Percentiles rank a stretch among this genome's conserved stretches.
phyloP scores from a whole-genome alignment of 1,140 invertebrate species.

The Neuroterus valhalla region DNA sequence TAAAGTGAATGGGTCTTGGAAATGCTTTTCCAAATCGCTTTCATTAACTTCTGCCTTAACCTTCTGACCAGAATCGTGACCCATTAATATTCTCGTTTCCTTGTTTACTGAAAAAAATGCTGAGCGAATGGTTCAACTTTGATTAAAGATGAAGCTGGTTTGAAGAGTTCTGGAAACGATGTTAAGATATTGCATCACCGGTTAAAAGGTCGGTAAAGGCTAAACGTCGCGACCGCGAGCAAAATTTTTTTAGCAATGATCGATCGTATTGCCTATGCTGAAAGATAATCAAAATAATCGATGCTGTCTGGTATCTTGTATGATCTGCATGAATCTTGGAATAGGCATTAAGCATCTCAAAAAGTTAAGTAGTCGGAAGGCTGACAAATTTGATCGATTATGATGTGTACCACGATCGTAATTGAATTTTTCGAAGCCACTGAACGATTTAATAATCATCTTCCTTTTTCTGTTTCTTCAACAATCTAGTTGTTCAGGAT shows the following conservation, averaged over 20 bases:
- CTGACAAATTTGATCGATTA: slow-evolving; percentile 41
- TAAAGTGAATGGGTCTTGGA: slow-evolving; percentile 14
- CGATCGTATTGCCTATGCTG: background rate
- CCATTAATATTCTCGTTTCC: background rate
- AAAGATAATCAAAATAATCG: background rate
- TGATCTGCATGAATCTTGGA: slow-evolving; percentile 49
- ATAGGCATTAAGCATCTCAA: slow-evolving; percentile 47
- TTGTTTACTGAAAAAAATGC: too few species aligned
- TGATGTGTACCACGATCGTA: slow-evolving; percentile 44
- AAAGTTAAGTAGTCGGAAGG: slow-evolving; percentile 35
- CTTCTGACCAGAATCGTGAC: background rate
- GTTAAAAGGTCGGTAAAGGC: slow-evolving; percentile 8
- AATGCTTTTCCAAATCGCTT: slow-evolving; percentile 12
- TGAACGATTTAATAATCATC: slow-evolving; percentile 74
- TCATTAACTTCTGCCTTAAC: background rate
- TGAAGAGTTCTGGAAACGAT: too few species aligned
- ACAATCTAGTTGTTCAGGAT: slow-evolving; percentile 95
- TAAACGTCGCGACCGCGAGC: background rate
- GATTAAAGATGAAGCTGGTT: too few species aligned
- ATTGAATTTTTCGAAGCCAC: slow-evolving; percentile 45
- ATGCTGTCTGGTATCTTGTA: slow-evolving; percentile 14
- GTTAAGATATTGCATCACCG: background rate
- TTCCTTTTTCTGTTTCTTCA: slow-evolving; percentile 79
- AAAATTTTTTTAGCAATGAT: background rate
- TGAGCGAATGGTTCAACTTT: too few species aligned